Evolutionary conservation across 2,797 vertebrate species (phyloP).

Genomic region (Amniataba percoides): DNA sequence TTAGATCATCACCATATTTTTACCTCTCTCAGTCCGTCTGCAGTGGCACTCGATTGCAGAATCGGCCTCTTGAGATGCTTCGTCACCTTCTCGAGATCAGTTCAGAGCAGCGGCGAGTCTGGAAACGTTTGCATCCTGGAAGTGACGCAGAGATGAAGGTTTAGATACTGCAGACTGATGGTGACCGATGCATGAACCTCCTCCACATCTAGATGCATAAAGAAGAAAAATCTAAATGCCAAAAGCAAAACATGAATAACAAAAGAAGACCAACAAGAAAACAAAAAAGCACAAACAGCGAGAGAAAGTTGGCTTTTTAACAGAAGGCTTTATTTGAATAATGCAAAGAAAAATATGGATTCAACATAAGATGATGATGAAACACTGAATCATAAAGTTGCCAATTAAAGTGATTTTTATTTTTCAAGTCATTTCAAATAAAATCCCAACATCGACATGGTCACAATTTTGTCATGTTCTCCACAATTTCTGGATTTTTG

Average conservation of each 20-base stretch:
- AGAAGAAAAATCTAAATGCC: neutral
- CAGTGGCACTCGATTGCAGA: no score
- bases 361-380: neutral
- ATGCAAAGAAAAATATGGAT: neutral
- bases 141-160: neutral
- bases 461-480: neutral
- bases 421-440: neutral
- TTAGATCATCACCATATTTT: no score
- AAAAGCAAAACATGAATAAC: neutral
- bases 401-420: neutral
- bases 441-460: neutral
- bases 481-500: neutral
- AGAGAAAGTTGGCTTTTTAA: neutral
- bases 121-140: neutral
- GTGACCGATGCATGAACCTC: neutral
- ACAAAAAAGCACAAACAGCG: no score
- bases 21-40: no score
- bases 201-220: no score
- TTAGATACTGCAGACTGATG: neutral
- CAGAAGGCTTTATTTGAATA: neutral
- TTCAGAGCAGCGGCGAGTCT: neutral
- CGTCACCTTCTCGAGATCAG: neutral
- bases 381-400: neutral
- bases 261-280: neutral
- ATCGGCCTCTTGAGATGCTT: neutral